Evolutionary conservation across 2,888 invertebrate genomes (phyloP), one percentile per base, ranked within the genome.

Genomic region (Sarcophaga carnaria): DNA sequence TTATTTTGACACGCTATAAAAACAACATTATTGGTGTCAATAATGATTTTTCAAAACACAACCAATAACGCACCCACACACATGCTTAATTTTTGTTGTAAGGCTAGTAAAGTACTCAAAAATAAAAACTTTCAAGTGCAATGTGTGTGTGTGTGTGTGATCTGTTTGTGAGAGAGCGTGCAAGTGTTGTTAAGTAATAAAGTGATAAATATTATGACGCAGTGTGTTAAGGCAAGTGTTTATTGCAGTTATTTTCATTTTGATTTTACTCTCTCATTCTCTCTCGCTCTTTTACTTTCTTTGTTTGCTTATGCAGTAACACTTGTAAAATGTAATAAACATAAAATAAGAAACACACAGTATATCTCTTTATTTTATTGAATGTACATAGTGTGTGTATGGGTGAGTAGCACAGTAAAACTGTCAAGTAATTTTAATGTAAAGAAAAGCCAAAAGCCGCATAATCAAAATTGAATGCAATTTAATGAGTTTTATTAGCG

Each of bases 1-100:
- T 47, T 54, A 76, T 76, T 83, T 83, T 74, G 22, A 47, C 62
- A 74, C 67, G 54, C 45, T 59, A 83, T 63, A 69, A 85, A 82
- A 82, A 76, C 37, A 37, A 37, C 49, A 76, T 79, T 82, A 82
- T 76, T 83, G 86, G 76, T 86, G 79, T 83, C 86, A 83, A 83
- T 83, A 83, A 76, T 47, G 79, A 76, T 83, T 37, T 37, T 79
- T 76, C 78, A 85, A 80, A 79, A 75, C 71, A 76, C 70, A 37
- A 37, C 54, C 14, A 20, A 67, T 22, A 59, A 27, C 2, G 70
- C 12, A 79, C 10, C 47, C n/a, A 70, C 45, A 14, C n/a, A 79
- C 37, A 14, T 20, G n/a, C 54, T n/a, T 27, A 20, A 22, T 20
- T 20, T 20, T 69, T 47, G 10, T 47, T 47, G 20, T 37, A 17